phyloP scores from a whole-genome alignment of 2,888 invertebrate genomes.

The Thymelicus acteon region DNA sequence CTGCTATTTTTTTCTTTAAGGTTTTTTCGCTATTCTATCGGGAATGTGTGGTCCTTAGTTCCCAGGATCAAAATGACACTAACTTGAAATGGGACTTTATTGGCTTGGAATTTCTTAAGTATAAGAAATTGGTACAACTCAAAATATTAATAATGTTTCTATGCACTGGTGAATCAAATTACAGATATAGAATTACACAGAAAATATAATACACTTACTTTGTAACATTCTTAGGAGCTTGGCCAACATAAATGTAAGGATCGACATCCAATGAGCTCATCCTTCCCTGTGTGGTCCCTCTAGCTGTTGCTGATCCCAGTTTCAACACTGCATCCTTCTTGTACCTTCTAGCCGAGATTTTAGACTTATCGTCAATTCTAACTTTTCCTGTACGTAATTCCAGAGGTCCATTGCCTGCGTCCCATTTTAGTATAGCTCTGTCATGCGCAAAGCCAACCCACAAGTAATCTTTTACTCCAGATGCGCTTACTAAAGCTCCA shows the following conservation, averaged over 20 bases:
- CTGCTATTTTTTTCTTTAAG: no score
- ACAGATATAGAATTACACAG: background rate
- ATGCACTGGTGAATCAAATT: no score
- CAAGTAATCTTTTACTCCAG: slow-evolving; percentile 74
- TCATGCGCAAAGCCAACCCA: slow-evolving; percentile 75
- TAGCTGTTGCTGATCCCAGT: slow-evolving; percentile 63
- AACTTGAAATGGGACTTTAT: no score
- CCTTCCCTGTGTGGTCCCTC: slow-evolving; percentile 69
- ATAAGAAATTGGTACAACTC: no score
- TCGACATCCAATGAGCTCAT: slow-evolving; percentile 77
- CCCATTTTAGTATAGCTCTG: slow-evolving; percentile 70
- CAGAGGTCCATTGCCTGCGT: slow-evolving; percentile 72
- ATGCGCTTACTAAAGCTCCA: slow-evolving; percentile 71
- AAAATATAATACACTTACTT: slow-evolving; percentile 57
- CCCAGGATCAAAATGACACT: no score
- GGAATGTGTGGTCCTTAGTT: no score
- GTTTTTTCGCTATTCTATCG: no score
- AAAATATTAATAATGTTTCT: no score
- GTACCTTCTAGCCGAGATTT: slow-evolving; percentile 72
- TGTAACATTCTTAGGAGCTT: slow-evolving; percentile 73
- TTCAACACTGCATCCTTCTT: slow-evolving; percentile 75
- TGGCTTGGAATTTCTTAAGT: no score
- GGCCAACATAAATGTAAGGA: slow-evolving; percentile 72
- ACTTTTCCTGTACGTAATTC: slow-evolving; percentile 70
- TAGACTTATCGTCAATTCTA: slow-evolving; percentile 67